A percentile compares a stretch with the other conserved stretches of the same genome.
Evolutionary conservation across 2,113 vertebrate species (phyloP).

Genomic region (Capreolus pygargus): DNA sequence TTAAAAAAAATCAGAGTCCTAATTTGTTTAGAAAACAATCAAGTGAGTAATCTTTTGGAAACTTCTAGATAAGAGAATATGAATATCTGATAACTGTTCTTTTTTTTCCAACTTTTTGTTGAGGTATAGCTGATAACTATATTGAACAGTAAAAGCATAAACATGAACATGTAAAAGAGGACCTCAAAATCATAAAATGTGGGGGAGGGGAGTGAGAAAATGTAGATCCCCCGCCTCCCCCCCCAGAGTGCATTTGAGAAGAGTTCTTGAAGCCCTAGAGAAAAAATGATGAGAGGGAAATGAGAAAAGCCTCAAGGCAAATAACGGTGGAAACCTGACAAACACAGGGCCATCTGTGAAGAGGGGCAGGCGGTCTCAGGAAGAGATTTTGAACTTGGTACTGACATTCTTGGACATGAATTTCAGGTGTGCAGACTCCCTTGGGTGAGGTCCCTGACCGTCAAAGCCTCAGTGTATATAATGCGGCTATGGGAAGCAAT

Average conservation of each 20-base stretch:
- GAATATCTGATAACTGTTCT: neutral
- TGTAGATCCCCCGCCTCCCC: no score
- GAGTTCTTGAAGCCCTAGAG: neutral
- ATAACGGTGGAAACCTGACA: no score
- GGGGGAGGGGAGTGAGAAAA: neutral
- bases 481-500: fast-evolving
- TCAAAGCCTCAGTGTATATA: neutral
- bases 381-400: neutral
- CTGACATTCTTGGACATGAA: neutral
- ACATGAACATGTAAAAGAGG: neutral
- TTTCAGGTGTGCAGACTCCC: neutral
- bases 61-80: neutral
- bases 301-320: neutral
- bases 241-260: neutral
- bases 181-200: neutral
- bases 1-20: neutral
- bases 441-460: neutral
- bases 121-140: neutral
- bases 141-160: neutral
- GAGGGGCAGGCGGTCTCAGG: neutral
- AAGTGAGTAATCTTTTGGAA: neutral
- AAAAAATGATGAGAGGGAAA: neutral
- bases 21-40: neutral
- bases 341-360: neutral
- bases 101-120: neutral